A percentile compares a stretch with the other conserved stretches of the same genome.
Evolutionary conservation across 2,888 invertebrate species (phyloP).

Genomic region (Alsophila aescularia): DNA sequence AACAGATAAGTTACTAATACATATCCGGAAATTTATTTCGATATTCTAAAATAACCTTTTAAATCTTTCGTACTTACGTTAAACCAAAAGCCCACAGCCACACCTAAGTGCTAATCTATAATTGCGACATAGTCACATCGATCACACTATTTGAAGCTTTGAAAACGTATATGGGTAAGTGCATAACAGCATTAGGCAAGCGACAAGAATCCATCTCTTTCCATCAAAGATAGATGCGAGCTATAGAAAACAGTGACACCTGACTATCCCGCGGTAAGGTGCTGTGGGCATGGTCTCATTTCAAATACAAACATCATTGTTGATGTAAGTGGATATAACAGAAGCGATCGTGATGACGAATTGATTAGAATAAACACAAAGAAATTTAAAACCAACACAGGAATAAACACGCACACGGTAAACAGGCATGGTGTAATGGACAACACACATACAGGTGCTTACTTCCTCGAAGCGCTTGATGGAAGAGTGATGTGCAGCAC

Average conservation of each 20-base stretch:
- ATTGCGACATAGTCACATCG: slow-evolving; percentile 52
- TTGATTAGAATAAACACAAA: slow-evolving; percentile 6
- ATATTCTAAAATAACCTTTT: no score
- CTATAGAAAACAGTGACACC: slow-evolving; percentile 57
- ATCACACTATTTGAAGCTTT: slow-evolving; percentile 32
- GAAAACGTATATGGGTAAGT: slow-evolving; percentile 39
- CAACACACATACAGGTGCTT: slow-evolving; percentile 64
- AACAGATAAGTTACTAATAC: no score
- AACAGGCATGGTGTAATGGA: slow-evolving; percentile 59
- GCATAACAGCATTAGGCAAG: slow-evolving; percentile 45
- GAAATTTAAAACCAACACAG: slow-evolving; percentile 9
- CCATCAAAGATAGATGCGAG: slow-evolving; percentile 65
- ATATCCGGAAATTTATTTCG: no score
- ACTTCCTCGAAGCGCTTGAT: slow-evolving; percentile 70
- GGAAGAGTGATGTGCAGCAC: slow-evolving; percentile 65
- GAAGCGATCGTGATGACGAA: slow-evolving; percentile 4
- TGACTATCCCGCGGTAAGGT: slow-evolving; percentile 2
- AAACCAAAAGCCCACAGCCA: neutral
- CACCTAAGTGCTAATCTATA: slow-evolving; percentile 35
- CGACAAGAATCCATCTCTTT: slow-evolving; percentile 55
- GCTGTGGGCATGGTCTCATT: neutral
- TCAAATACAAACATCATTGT: slow-evolving; percentile 1
- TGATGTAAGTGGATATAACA: slow-evolving; percentile 3
- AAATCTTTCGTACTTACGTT: no score
- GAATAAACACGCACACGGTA: slow-evolving; percentile 28